Evolutionary conservation across 2,888 invertebrate genomes (phyloP), one percentile per base, ranked within the genome.

Genomic region (Palloptera scutellata): DNA sequence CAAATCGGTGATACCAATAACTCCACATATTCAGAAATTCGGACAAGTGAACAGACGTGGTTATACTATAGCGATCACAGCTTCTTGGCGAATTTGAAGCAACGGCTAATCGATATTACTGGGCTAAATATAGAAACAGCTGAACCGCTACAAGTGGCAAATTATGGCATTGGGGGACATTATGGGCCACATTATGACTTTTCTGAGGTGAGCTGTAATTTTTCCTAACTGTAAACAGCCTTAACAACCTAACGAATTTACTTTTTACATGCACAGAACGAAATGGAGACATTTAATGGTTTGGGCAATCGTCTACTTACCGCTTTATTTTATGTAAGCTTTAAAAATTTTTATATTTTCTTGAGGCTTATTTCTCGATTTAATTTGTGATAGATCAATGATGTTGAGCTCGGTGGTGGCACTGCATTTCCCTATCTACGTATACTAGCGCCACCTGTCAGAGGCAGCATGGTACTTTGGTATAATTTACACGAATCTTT

Each of bases 381-480:
- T 30, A 6, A 4, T 30, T 4, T 30, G 6, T 67, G 30, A 20
- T 57, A 75, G 75, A 54, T 75, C 1, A 71, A 62, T 30, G 64
- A 73, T 13, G 75, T 75, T 0, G 70, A 74, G 45, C 94, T 95
- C 81, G 97, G 98, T 1, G 97, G 97, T 17, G 96, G 95, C 6
- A 98, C 97, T 0, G 97, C 97, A 19, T 98, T 97, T 86, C 95
- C 97, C 0, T 89, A 90, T 74, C 87, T 97, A 20, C 92, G 92
- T 8, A 87, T 94, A 57, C 89, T 93, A 52, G 86, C 97, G 65
- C 93, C 92, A 89, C 97, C 98, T 0, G 88, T 88, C 76, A 94
- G 94, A 85, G 92, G 96, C 15, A 89, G 93, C 10, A 95, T 96
- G 6, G 93, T 94, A 1, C 95, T 96, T 86, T 97, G 97, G 97